Percentiles rank a stretch among this genome's conserved stretches.
Evolutionary conservation across 2,888 invertebrate genomes (phyloP).

Genomic region (Noctua pronuba): DNA sequence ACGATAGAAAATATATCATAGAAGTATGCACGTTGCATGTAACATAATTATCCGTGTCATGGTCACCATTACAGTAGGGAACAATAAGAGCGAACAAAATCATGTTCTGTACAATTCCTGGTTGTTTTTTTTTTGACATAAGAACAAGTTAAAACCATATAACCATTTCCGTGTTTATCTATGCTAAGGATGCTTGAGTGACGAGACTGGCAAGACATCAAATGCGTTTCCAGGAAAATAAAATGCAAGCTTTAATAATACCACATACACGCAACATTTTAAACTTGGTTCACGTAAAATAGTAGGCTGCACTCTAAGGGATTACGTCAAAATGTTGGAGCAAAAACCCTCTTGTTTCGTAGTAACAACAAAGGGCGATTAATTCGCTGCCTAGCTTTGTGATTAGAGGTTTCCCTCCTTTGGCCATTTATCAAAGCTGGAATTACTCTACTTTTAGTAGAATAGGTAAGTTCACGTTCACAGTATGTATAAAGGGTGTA

Average conservation of each 20-base stretch:
- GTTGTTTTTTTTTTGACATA: background rate
- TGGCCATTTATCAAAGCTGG: slow-evolving; percentile 18
- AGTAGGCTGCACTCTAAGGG: background rate
- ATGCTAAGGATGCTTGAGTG: background rate
- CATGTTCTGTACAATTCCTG: background rate
- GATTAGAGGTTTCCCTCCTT: slow-evolving; percentile 7
- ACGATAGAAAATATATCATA: background rate
- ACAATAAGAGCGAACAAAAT: background rate
- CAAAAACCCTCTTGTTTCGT: background rate
- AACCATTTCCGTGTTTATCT: background rate
- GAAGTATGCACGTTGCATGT: background rate
- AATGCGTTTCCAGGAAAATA: background rate
- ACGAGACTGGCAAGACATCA: background rate
- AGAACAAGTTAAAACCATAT: background rate
- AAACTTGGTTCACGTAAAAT: slow-evolving; percentile 5
- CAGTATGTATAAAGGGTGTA: too few relatives aligned
- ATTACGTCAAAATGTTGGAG: slow-evolving; percentile 11
- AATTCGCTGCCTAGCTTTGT: slow-evolving; percentile 10
- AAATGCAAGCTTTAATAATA: background rate
- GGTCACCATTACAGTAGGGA: background rate
- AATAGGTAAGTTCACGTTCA: background rate
- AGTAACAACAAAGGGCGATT: background rate
- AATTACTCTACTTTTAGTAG: slow-evolving; percentile 9
- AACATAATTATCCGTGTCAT: background rate
- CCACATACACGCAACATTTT: background rate